Evolutionary conservation across 2,113 vertebrate genomes (phyloP), one percentile per base, ranked within the genome.

Genomic region (Theristicus caerulescens): DNA sequence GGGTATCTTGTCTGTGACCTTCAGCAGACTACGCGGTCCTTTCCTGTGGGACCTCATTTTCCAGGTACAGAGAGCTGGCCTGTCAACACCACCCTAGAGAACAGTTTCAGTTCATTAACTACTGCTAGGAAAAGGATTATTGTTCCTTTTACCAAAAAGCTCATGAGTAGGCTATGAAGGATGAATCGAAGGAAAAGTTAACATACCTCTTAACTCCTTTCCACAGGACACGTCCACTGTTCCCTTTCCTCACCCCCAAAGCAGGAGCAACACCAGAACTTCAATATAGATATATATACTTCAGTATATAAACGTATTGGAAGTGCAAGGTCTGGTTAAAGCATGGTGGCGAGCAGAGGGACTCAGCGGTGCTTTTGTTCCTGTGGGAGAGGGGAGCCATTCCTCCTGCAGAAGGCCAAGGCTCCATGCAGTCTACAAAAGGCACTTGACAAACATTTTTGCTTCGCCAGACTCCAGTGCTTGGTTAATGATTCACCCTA

Each of bases 331-430:
- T 44, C 82, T 82, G 21, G 7, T n/a, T 57, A 69, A 65, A 84
- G 64, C 19, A 8, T 0, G 0, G 34, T 1, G 3, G 4, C 0
- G 3, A 86, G 69, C 22, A 78, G 25, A 51, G 15, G 27, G 54
- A 34, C 19, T 20, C 5, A 3, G n/a, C 1, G 0, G 22, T 21
- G 20, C 52, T 61, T 58, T 67, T 3, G 1, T 36, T 92, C n/a
- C 9, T 18, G 3, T 8, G 19, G 32, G 27, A 93, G n/a, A 74
- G 47, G 32, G 24, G 42, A 94, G 22, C 20, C 16, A 3, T 59
- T 49, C 57, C 64, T 87, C 26, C 70, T 82, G 32, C 84, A 93
- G 69, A 91, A 84, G 49, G 42, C 55, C 59, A 40, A 62, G 17
- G 31, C 44, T 84, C 57, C 47, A 3, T 11, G 7, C 25, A n/a